Evolutionary conservation across 2,888 invertebrate species (phyloP).

Genomic region (Volucella inanis): DNA sequence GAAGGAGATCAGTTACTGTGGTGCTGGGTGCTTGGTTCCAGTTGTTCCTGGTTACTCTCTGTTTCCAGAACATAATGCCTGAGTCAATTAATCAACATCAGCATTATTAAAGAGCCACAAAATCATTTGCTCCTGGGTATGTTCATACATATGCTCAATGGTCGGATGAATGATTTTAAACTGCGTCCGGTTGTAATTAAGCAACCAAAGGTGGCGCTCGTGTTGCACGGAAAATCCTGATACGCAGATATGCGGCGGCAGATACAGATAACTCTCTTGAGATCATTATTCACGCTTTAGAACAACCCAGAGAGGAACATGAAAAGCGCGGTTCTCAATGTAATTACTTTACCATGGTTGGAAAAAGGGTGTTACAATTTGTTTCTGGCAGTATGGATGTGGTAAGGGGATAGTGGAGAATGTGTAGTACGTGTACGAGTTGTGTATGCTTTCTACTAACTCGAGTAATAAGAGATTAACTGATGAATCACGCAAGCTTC

Average conservation of each 20-base stretch:
- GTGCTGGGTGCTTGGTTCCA: not conserved
- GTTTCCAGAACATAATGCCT: conserved; percentile 38
- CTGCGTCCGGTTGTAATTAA: conserved; percentile 57
- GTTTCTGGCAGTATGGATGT: conserved; percentile 3
- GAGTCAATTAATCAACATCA: conserved; percentile 66
- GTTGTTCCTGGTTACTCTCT: conserved; percentile 5
- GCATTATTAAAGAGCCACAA: conserved; percentile 59
- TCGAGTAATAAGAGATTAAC: conserved; percentile 10
- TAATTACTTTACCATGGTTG: conserved; percentile 43
- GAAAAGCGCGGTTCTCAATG: conserved; percentile 39
- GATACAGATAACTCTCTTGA: conserved; percentile 40
- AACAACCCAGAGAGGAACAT: conserved; percentile 24
- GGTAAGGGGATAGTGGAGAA: conserved; percentile 10
- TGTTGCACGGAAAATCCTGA: conserved; percentile 33
- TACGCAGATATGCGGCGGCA: conserved; percentile 16
- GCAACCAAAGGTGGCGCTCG: conserved; percentile 66
- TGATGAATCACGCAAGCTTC: conserved; percentile 39
- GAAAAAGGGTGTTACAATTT: conserved; percentile 42
- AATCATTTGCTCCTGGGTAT: conserved; percentile 49
- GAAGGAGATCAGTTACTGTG: conserved; percentile 25
- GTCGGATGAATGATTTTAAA: conserved; percentile 57
- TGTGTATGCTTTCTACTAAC: conserved; percentile 34
- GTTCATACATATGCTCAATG: conserved; percentile 11
- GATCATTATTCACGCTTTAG: conserved; percentile 61
- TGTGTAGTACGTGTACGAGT: not conserved